These are phyloP conservation scores for Clarias gariepinus DNA, from an alignment of 2,113 vertebrate species.

Conservation along the genomic window DNA sequence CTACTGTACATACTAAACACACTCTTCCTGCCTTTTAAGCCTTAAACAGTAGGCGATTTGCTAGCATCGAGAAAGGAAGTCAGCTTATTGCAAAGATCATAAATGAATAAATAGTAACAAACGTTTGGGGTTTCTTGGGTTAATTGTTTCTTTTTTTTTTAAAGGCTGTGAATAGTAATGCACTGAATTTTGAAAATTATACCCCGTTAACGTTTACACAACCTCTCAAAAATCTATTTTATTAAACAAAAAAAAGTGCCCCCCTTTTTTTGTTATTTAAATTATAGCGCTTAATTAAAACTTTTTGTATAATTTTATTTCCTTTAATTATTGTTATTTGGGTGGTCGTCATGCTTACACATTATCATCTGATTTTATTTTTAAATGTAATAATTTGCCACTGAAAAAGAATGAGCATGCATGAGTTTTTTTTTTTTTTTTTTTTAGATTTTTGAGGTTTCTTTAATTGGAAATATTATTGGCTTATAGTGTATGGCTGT, in stretches of 20 bases:
- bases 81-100: background rate
- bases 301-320: background rate
- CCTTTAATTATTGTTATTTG: background rate
- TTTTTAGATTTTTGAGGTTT: too few species aligned
- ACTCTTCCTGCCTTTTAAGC: background rate
- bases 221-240: background rate
- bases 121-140: background rate
- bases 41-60: background rate
- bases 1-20: background rate
- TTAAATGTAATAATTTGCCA: background rate
- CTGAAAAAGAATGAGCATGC: background rate
- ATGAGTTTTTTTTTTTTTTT: background rate
- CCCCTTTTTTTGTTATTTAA: background rate
- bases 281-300: background rate
- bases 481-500: background rate
- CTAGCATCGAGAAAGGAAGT: background rate
- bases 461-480: background rate
- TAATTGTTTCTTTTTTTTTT: background rate
- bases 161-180: background rate
- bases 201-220: background rate
- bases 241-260: too few species aligned
- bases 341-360: background rate
- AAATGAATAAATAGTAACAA: too few species aligned
- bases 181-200: slow-evolving; percentile 28
- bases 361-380: background rate